Base-by-base conservation (phyloP, 2,888 invertebrate species). In the Troides helena region DNA sequence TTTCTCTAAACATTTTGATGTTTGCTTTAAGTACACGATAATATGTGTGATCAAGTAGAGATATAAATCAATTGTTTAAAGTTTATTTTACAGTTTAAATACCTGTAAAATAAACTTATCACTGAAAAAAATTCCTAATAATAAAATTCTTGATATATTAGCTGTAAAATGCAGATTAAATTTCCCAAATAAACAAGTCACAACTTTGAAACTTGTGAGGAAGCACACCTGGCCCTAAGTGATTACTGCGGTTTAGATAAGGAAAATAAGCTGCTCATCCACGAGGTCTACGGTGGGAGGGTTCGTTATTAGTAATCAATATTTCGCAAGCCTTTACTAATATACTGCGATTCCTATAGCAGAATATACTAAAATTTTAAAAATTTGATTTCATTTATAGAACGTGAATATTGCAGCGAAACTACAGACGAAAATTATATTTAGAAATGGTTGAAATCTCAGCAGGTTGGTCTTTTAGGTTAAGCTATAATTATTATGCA, bases 171-270 rank as follows among this genome's bases (percentile, higher is more conserved):
- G 1, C 5, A 50, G 2, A 14, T 18, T 4, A 50, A 50, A 50
- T 39, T 39, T 7, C 1, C 7, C 10, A 18, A 50, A 50, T 0
- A 39, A 39, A 39, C 50, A 50, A 50, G 14, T 50, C 50, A 17
- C 21, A 14, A 14, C 23, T 58, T 58, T 21, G 56, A 23, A 50
- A 50, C 50, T 50, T 50, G 18, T 50, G 12, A 50, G 18, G 14
- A 50, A 50, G 50, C 50, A 50, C 50, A 50, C 50, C 50, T 50
- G 50, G 14, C 18, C 17, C 18, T 50, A 50, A 50, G 50, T 50
- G 50, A 50, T 50, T 50, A 50, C 50, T 50, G 50, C 50, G 50
- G 50, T 50, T 50, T 50, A 50, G 50, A 50, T 50, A 50, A 50
- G 50, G 50, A 50, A 50, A 50, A 50, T 50, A 14, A 12, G 50